phyloP scores from a whole-genome alignment of 2,113 vertebrate genomes.

The Murina feae region DNA sequence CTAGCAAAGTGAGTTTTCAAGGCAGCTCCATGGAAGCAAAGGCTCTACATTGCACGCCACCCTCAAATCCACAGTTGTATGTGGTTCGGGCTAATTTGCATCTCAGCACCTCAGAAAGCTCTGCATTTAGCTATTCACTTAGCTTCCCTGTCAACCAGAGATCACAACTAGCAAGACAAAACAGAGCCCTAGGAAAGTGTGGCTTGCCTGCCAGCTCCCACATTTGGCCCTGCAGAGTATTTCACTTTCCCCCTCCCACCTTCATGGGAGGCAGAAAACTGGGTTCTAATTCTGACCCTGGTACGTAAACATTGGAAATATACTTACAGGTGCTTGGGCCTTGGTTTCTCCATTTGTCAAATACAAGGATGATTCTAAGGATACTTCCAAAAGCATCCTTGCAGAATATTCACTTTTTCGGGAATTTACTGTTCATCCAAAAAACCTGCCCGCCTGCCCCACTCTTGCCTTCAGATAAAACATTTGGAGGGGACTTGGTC shows the following conservation, averaged over 20 bases:
- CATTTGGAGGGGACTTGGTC: background rate
- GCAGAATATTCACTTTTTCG: background rate
- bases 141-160: constrained; percentile 19
- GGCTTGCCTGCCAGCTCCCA: background rate
- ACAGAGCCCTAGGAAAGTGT: background rate
- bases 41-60: background rate
- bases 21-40: background rate
- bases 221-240: background rate
- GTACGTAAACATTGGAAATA: background rate
- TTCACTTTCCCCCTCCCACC: background rate
- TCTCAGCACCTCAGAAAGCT: constrained; percentile 15
- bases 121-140: background rate
- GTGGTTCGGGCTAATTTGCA: background rate
- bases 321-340: background rate
- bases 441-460: background rate
- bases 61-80: background rate
- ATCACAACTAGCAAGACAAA: constrained; percentile 27
- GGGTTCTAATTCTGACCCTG: background rate
- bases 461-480: background rate
- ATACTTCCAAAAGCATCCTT: background rate
- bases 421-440: background rate
- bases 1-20: background rate
- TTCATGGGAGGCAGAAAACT: background rate
- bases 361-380: background rate
- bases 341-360: background rate